A percentile compares a stretch with the other conserved stretches of the same genome.
These are phyloP conservation scores for Austrolebias charrua DNA, from an alignment of 2,797 vertebrate species.

Conservation along the genomic window DNA sequence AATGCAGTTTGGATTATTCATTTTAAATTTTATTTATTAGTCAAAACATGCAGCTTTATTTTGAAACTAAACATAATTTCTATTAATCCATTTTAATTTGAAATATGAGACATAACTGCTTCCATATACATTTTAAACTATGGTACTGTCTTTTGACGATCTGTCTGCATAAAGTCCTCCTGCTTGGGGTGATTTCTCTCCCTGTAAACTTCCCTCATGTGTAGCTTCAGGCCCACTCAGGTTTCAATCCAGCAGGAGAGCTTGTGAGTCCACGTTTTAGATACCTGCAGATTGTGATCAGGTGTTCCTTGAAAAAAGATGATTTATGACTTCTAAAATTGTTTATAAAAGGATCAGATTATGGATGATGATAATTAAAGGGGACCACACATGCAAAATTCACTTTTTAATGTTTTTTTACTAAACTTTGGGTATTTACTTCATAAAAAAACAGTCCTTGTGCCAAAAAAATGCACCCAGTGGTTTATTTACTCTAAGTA, in stretches of 20 bases:
- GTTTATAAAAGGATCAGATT: background rate
- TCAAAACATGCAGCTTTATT: no score
- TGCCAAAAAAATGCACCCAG: no score
- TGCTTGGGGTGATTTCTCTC: constrained; percentile 39
- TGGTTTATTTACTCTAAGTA: no score
- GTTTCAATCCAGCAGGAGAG: constrained; percentile 25
- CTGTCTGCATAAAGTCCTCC: constrained; percentile 10
- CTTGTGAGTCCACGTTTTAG: constrained; percentile 4
- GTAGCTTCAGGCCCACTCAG: constrained; percentile 9
- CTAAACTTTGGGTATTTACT: no score
- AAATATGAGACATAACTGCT: no score
- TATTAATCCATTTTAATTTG: no score
- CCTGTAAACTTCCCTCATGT: constrained; percentile 46
- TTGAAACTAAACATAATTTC: no score
- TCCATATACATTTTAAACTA: constrained; percentile 20
- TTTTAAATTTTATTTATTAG: no score
- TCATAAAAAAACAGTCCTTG: no score
- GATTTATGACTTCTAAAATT: background rate
- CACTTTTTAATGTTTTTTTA: no score
- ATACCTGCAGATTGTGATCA: background rate
- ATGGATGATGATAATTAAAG: background rate
- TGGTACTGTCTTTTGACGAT: background rate
- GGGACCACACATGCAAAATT: no score
- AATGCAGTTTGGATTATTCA: no score
- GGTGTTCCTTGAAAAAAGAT: background rate